phyloP scores from a whole-genome alignment of 2,113 vertebrate species.

The Sapayoa aenigma region DNA sequence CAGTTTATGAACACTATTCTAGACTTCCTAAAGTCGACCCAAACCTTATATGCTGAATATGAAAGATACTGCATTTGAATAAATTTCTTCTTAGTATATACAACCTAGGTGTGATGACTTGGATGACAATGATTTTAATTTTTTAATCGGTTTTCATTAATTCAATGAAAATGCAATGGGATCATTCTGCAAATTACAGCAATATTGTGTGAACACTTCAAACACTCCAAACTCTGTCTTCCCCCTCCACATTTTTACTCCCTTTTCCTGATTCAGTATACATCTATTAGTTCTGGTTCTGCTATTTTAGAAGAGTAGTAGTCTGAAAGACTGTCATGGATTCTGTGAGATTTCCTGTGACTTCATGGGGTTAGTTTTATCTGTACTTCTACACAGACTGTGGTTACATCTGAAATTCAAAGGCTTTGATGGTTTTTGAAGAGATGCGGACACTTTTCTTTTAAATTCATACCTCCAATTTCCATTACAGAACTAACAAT shows the following conservation, averaged over 20 bases:
- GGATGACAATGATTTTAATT: not conserved
- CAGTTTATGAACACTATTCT: not conserved
- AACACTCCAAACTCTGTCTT: not conserved
- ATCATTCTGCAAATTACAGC: not conserved
- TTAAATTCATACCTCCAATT: not conserved
- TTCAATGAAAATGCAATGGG: not conserved
- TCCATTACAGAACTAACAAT: not conserved
- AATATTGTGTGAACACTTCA: not conserved
- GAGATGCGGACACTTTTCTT: not conserved
- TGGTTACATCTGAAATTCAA: not conserved
- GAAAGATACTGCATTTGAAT: not conserved
- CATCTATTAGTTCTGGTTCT: not conserved
- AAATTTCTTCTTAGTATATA: not conserved
- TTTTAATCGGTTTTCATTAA: not conserved
- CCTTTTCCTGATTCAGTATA: not conserved
- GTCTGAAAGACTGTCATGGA: not conserved
- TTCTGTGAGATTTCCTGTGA: not conserved
- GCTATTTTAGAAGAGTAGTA: not conserved
- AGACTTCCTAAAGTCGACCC: not conserved
- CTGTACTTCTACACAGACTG: not conserved
- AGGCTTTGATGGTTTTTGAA: not conserved
- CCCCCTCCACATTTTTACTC: not conserved
- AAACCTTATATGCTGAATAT: not conserved
- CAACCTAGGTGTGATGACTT: not conserved
- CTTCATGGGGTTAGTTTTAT: not conserved